phyloP scores from a whole-genome alignment of 1,140 invertebrate species.

The Mylabris phalerata region DNA sequence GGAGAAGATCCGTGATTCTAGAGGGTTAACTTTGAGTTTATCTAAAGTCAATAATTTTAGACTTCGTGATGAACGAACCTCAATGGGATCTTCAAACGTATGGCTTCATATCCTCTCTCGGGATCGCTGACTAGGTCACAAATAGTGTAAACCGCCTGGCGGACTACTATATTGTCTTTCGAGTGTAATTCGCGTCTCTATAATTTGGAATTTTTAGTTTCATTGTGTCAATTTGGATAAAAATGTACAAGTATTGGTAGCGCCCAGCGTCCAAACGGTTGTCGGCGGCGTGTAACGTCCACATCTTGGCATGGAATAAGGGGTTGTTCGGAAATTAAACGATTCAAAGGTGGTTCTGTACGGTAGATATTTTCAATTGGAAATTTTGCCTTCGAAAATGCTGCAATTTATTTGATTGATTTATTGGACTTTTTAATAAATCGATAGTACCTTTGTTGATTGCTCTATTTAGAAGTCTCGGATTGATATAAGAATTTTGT shows the following conservation, averaged over 20 bases:
- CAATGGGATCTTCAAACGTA: conserved; percentile 28
- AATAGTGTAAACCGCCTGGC: conserved; percentile 32
- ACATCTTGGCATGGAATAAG: conserved; percentile 27
- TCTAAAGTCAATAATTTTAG: background rate
- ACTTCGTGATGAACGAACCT: conserved; percentile 14
- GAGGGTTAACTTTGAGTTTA: background rate
- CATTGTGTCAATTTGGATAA: background rate
- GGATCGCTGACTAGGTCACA: conserved; percentile 35
- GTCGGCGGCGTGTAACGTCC: conserved; percentile 30
- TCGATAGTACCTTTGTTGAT: background rate
- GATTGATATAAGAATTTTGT: conserved; percentile 1
- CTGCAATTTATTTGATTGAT: too few relatives aligned
- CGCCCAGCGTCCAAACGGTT: conserved; percentile 32
- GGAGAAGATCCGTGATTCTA: conserved; percentile 29
- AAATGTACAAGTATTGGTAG: conserved; percentile 35
- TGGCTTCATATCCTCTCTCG: conserved; percentile 34
- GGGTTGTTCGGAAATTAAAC: conserved; percentile 35
- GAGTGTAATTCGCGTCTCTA: conserved; percentile 32
- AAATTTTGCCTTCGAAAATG: too few relatives aligned
- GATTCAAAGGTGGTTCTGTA: conserved; percentile 28
- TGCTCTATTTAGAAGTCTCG: conserved; percentile 4
- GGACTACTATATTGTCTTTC: conserved; percentile 22
- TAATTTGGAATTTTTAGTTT: conserved; percentile 4
- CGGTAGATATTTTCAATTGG: conserved; percentile 6
- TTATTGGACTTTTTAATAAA: background rate